A percentile compares a stretch with the other conserved stretches of the same genome.
Evolutionary conservation across 64 coral and sea anemone genomes (phyloP).

Genomic region (Platygyra sinensis): DNA sequence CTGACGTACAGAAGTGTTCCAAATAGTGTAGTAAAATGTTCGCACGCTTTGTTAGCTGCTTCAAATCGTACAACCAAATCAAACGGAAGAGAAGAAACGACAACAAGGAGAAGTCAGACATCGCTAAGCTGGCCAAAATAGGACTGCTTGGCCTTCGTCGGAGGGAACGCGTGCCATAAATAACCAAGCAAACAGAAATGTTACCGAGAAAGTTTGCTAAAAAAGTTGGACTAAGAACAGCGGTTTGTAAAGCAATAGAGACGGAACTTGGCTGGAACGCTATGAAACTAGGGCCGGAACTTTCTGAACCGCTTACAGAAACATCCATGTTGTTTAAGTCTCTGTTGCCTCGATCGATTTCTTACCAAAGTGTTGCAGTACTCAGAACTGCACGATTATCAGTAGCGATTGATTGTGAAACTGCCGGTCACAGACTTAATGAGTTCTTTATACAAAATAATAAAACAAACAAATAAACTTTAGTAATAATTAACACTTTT

Average conservation of each 20-base stretch:
- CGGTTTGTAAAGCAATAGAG: neutral
- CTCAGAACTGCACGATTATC: no score
- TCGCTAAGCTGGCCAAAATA: slow-evolving; percentile 38
- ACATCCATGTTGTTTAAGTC: neutral
- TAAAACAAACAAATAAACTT: no score
- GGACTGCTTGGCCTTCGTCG: neutral
- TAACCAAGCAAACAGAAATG: slow-evolving; percentile 14
- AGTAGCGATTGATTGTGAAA: no score
- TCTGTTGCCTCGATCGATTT: neutral
- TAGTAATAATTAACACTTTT: no score
- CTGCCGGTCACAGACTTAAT: no score
- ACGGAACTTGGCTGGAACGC: neutral
- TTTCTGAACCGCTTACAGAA: neutral
- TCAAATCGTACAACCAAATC: neutral
- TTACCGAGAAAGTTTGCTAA: no score
- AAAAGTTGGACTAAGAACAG: neutral
- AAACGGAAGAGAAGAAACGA: slow-evolving; percentile 10
- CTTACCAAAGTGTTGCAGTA: neutral
- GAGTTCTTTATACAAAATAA: no score
- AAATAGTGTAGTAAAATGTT: neutral
- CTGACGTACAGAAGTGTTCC: neutral
- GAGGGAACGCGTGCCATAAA: neutral
- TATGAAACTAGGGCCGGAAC: neutral
- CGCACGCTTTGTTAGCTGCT: neutral
- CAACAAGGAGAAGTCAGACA: slow-evolving; percentile 28